Conservation (phyloP, 2,113 vertebrate species). For the Rhinoptilus africanus region DNA sequence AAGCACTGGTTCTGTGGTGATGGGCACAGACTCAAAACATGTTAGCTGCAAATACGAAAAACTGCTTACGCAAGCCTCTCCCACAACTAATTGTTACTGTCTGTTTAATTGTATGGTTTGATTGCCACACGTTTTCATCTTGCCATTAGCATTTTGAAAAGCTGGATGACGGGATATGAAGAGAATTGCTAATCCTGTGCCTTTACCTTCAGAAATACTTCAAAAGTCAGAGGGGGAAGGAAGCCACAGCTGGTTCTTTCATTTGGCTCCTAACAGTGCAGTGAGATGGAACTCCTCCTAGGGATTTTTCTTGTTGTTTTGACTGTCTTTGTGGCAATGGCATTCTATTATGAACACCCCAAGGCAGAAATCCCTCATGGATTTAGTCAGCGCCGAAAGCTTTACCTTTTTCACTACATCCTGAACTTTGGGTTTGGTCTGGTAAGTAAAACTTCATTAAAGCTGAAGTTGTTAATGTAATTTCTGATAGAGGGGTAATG, state of each 20-base stretch:
- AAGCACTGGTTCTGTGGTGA: background rate
- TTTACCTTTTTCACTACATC: background rate
- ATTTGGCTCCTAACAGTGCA: background rate
- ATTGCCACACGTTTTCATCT: background rate
- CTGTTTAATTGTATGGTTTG: background rate
- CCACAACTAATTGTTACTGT: background rate
- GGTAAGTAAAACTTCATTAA: slow-evolving; percentile 31
- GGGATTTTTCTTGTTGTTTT: background rate
- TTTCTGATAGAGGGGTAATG: background rate
- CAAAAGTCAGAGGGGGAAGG: background rate
- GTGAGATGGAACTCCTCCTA: slow-evolving; percentile 18
- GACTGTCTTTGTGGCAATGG: background rate
- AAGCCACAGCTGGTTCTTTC: background rate
- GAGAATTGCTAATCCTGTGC: background rate
- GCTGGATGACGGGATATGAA: background rate
- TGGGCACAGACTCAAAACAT: background rate
- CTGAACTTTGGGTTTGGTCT: background rate
- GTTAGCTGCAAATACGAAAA: background rate
- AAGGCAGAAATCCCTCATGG: slow-evolving; percentile 25
- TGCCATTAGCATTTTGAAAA: background rate
- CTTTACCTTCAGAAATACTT: background rate
- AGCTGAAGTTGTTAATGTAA: background rate
- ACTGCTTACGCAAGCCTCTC: background rate
- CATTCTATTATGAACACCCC: slow-evolving; percentile 29
- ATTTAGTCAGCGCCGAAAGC: background rate